Percentiles rank a stretch among this genome's conserved stretches.
Evolutionary conservation across 2,113 vertebrate genomes (phyloP).

Genomic region (Thunnus thynnus): DNA sequence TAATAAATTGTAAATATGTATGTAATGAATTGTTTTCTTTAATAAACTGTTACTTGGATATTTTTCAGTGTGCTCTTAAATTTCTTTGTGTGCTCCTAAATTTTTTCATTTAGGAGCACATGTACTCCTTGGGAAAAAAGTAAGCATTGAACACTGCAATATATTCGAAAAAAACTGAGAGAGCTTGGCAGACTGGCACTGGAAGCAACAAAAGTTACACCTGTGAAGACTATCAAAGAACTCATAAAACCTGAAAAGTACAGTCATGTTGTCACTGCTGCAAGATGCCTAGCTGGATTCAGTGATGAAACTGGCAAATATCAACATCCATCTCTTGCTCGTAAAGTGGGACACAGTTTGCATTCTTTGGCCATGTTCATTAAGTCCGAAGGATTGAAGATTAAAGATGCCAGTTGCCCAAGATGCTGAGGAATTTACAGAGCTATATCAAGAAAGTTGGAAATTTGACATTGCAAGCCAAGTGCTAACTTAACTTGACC

Average conservation of each 20-base stretch:
- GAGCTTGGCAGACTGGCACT: slow-evolving; percentile 32
- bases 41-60: no score
- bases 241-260: slow-evolving; percentile 41
- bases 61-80: no score
- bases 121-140: no score
- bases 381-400: slow-evolving; percentile 17
- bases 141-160: no score
- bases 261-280: background rate
- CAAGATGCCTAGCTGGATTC: background rate
- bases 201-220: background rate
- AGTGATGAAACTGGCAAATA: slow-evolving; percentile 22
- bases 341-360: slow-evolving; percentile 37
- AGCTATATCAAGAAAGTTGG: slow-evolving; percentile 25
- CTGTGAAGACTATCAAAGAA: slow-evolving; percentile 10
- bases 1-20: no score
- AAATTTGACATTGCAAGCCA: slow-evolving; percentile 35
- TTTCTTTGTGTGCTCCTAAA: no score
- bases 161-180: background rate
- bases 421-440: slow-evolving; percentile 39
- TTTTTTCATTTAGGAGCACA: no score
- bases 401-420: background rate
- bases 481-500: slow-evolving; percentile 22
- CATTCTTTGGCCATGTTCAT: slow-evolving; percentile 31
- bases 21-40: no score
- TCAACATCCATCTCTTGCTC: slow-evolving; percentile 7